These are phyloP conservation scores for Cataglyphis altisquamis DNA, from an alignment of 2,888 invertebrate genomes.

Conservation along the genomic window DNA sequence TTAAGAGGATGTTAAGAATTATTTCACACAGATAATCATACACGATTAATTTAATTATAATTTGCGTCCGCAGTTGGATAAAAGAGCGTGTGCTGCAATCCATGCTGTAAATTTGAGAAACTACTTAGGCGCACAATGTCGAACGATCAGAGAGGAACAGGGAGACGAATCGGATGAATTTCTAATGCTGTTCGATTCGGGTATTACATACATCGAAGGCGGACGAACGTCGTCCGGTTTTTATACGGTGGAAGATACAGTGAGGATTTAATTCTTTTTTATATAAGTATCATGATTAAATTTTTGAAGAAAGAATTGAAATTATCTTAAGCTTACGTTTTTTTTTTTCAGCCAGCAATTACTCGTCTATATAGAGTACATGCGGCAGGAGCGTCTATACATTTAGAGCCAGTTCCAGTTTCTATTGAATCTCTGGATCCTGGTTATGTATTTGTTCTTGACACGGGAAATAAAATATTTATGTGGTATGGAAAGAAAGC, in stretches of 20 bases:
- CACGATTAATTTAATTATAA: neutral
- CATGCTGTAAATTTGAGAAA: slow-evolving; percentile 99
- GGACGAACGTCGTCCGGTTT: slow-evolving; percentile 99
- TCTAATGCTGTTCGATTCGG: slow-evolving; percentile 95
- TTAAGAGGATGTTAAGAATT: neutral
- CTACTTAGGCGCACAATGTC: slow-evolving; percentile 96
- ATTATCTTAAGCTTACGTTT: neutral
- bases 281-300: neutral
- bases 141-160: slow-evolving; percentile 98
- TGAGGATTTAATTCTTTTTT: slow-evolving; percentile 82
- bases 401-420: slow-evolving; percentile 95
- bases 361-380: slow-evolving; percentile 96
- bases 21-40: neutral
- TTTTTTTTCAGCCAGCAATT: slow-evolving; percentile 90
- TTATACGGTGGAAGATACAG: slow-evolving; percentile 97
- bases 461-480: slow-evolving; percentile 94
- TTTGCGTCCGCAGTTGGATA: slow-evolving; percentile 90
- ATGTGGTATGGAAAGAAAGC: slow-evolving; percentile 96
- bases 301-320: neutral
- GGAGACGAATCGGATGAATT: slow-evolving; percentile 99
- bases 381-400: slow-evolving; percentile 94
- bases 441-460: slow-evolving; percentile 96
- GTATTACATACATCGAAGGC: slow-evolving; percentile 98
- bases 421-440: slow-evolving; percentile 93
- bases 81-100: slow-evolving; percentile 98